Evolutionary conservation across 2,113 vertebrate species (phyloP).

Genomic region (Furnarius figulus): DNA sequence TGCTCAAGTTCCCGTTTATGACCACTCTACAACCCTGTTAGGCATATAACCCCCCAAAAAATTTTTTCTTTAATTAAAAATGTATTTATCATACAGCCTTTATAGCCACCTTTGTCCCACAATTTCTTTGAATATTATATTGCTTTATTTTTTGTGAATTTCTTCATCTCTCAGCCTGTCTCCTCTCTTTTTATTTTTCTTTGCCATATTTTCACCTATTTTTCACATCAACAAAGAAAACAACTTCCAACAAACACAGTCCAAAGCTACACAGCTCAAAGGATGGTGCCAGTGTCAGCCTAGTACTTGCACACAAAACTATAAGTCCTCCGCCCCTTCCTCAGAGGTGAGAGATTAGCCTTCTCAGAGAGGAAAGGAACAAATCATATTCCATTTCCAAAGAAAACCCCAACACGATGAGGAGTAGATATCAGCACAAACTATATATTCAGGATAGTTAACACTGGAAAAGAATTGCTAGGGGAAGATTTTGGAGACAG

Average conservation of each 20-base stretch:
- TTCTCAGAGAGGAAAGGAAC: background rate
- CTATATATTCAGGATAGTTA: background rate
- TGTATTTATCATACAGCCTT: background rate
- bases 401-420: background rate
- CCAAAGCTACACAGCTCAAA: background rate
- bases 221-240: background rate
- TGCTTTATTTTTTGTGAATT: background rate
- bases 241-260: background rate
- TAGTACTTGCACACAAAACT: background rate
- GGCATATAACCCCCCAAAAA: background rate
- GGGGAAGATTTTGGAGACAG: background rate
- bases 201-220: background rate
- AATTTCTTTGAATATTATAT: background rate
- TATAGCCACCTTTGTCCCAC: background rate
- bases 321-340: background rate
- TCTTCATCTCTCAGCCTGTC: background rate
- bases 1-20: background rate
- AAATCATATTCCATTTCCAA: background rate
- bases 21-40: background rate
- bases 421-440: background rate
- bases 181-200: background rate
- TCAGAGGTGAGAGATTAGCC: background rate
- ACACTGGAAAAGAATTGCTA: background rate
- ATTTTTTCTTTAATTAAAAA: background rate
- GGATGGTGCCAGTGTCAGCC: background rate